Percentiles rank a stretch among this genome's conserved stretches.
Conservation (phyloP, 2,888 invertebrate species). For the Limulus polyphemus region DNA sequence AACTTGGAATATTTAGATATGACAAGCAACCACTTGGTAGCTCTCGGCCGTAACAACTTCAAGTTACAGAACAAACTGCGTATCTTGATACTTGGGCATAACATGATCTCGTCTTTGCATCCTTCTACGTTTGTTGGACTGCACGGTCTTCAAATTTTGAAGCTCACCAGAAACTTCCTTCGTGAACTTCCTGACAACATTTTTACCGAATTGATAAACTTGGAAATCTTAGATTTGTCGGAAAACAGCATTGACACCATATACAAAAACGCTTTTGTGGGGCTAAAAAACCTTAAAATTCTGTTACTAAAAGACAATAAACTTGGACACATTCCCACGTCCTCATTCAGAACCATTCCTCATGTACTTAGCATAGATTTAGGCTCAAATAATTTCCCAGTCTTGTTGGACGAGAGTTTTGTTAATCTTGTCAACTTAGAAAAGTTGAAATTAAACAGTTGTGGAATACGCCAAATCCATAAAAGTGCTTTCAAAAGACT, state of each 20-base stretch:
- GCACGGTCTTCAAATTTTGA: constrained; percentile 53
- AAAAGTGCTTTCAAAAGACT: constrained; percentile 54
- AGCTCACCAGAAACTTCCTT: constrained; percentile 30
- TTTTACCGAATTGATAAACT: constrained; percentile 41
- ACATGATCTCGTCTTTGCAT: constrained; percentile 60
- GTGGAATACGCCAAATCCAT: constrained; percentile 20
- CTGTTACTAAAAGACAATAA: constrained; percentile 71
- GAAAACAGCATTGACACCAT: constrained; percentile 64
- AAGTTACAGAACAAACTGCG: constrained; percentile 59
- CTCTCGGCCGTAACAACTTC: constrained; percentile 68
- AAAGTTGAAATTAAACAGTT: constrained; percentile 50
- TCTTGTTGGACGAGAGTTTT: constrained; percentile 39
- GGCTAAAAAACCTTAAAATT: constrained; percentile 55
- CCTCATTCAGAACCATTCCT: constrained; percentile 59
- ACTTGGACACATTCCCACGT: constrained; percentile 60
- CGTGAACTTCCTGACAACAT: constrained; percentile 16
- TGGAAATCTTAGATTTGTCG: constrained; percentile 61
- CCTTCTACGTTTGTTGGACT: constrained; percentile 61
- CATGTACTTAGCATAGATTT: constrained; percentile 61
- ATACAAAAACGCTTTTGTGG: constrained; percentile 57
- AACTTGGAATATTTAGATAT: constrained; percentile 67
- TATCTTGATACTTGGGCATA: constrained; percentile 61
- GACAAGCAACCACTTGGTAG: constrained; percentile 64
- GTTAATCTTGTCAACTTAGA: constrained; percentile 48
- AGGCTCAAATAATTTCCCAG: constrained; percentile 62